These are phyloP conservation scores for Hydrophis major DNA, from an alignment of 2,797 vertebrate genomes.

Conservation along the genomic window DNA sequence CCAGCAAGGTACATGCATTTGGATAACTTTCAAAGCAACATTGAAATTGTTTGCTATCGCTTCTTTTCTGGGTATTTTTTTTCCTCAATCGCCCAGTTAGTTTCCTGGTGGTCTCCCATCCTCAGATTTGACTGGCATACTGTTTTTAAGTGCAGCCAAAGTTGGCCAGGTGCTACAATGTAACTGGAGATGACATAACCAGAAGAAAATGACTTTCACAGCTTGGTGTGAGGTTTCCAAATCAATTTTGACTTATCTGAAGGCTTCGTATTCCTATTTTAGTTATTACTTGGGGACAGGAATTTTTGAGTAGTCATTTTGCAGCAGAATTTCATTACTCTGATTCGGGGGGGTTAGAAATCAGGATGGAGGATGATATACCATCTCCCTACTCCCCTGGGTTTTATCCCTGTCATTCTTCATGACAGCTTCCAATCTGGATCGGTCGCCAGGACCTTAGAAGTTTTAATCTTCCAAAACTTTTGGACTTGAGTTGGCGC, in stretches of 20 bases:
- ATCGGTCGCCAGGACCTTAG: neutral
- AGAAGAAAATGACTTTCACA: neutral
- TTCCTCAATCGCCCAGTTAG: neutral
- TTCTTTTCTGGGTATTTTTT: neutral
- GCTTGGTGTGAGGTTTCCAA: neutral
- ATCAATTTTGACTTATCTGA: neutral
- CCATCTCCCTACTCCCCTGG: neutral
- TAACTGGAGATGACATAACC: neutral
- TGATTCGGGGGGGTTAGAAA: neutral
- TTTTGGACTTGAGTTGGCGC: neutral
- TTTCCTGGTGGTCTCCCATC: neutral
- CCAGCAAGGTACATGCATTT: neutral
- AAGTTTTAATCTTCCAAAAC: neutral
- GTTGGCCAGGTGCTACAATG: neutral
- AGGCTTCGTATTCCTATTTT: neutral
- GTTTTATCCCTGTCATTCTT: slow-evolving; percentile 29
- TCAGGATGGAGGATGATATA: neutral
- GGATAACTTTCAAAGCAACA: neutral
- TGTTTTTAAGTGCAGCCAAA: neutral
- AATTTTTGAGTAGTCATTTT: neutral
- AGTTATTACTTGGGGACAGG: neutral
- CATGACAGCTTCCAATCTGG: slow-evolving; percentile 14
- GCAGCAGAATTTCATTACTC: neutral
- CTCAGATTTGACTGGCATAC: neutral
- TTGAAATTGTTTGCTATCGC: neutral